These are phyloP conservation scores for Oreochromis aureus DNA, from an alignment of 2,113 vertebrate species.

Conservation along the genomic window DNA sequence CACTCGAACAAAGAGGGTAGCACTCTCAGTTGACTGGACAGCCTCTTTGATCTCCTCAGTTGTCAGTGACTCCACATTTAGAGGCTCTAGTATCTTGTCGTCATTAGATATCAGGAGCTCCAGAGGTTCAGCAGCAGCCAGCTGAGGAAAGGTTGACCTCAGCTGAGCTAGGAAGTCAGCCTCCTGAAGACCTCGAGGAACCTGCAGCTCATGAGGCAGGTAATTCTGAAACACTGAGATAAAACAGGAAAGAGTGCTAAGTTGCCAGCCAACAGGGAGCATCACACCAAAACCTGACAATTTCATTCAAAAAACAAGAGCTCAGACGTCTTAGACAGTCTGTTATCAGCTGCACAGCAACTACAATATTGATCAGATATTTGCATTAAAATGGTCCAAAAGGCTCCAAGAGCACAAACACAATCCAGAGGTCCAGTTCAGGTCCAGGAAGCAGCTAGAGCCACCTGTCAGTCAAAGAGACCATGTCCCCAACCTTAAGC, in stretches of 20 bases:
- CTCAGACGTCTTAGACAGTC: not conserved
- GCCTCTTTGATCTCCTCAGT: not conserved
- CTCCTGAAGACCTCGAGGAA: not conserved
- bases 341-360: not conserved
- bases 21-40: not conserved
- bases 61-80: not conserved
- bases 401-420: not conserved
- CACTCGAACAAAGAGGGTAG: not conserved
- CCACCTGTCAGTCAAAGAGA: not conserved
- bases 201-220: not conserved
- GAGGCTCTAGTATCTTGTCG: not conserved
- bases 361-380: not conserved
- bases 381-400: not conserved
- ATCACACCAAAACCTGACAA: not conserved
- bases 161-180: not conserved
- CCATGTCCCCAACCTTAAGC: not conserved
- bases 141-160: constrained; percentile 1
- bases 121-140: not conserved
- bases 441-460: not conserved
- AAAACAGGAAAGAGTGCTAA: not conserved
- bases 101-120: not conserved
- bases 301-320: not conserved
- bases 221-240: not conserved
- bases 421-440: not conserved
- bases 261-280: not conserved